Evolutionary conservation across 2,797 vertebrate genomes (phyloP).

Genomic region (Labeo calbasu): DNA sequence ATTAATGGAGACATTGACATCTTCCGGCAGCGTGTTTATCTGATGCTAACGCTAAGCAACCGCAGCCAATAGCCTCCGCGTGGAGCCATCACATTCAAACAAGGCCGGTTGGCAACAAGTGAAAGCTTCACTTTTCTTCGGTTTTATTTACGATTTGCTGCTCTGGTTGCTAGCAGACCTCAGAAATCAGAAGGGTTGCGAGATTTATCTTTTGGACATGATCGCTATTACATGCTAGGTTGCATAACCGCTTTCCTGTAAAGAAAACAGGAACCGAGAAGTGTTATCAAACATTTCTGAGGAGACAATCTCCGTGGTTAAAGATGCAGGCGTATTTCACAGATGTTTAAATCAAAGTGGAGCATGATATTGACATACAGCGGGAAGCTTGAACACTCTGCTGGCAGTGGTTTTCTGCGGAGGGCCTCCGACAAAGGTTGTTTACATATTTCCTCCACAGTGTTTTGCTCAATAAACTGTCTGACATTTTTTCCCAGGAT

Average conservation of each 20-base stretch:
- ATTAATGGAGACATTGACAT: slow-evolving; percentile 81
- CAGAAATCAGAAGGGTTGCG: slow-evolving; percentile 62
- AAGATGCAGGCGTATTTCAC: slow-evolving; percentile 62
- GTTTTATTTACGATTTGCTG: slow-evolving; percentile 59
- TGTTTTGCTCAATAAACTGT: slow-evolving; percentile 62
- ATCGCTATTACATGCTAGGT: slow-evolving; percentile 64
- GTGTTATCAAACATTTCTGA: slow-evolving; percentile 60
- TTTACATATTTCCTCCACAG: slow-evolving; percentile 72
- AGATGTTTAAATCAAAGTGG: slow-evolving; percentile 70
- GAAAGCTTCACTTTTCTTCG: slow-evolving; percentile 57
- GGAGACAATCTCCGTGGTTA: slow-evolving; percentile 51
- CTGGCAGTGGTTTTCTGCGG: slow-evolving; percentile 58
- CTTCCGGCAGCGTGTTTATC: slow-evolving; percentile 80
- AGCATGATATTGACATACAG: slow-evolving; percentile 68
- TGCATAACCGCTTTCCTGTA: slow-evolving; percentile 63
- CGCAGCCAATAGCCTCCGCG: slow-evolving; percentile 68
- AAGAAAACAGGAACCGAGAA: slow-evolving; percentile 56
- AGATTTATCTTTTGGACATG: slow-evolving; percentile 52
- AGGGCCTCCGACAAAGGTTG: slow-evolving; percentile 67
- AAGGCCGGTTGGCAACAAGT: slow-evolving; percentile 65
- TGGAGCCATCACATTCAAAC: slow-evolving; percentile 69
- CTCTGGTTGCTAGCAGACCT: slow-evolving; percentile 58
- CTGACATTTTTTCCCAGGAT: slow-evolving; percentile 60
- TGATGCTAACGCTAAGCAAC: slow-evolving; percentile 78
- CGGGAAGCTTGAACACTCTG: slow-evolving; percentile 64